Percentiles rank a stretch among this genome's conserved stretches.
Conservation (phyloP, 2,797 vertebrate genomes). For the Sebastes trivittatus region DNA sequence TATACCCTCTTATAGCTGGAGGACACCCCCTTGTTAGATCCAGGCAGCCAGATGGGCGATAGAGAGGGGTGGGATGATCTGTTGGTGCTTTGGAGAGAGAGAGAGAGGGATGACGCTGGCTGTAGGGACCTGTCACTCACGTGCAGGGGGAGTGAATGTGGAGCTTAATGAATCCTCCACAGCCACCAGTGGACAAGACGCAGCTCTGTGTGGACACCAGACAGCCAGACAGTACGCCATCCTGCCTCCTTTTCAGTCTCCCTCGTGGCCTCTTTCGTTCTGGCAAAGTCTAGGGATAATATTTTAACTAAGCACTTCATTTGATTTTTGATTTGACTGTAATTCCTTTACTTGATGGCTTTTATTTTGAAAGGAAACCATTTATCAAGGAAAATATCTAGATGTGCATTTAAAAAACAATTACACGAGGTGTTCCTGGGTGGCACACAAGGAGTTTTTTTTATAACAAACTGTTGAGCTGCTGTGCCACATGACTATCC, state of each 20-base stretch:
- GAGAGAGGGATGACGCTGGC: slow-evolving; percentile 76
- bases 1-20: slow-evolving; percentile 69
- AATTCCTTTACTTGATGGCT: neutral
- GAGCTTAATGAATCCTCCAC: slow-evolving; percentile 80
- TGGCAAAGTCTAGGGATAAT: neutral
- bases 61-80: slow-evolving; percentile 84
- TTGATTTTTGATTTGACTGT: neutral
- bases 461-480: slow-evolving; percentile 9
- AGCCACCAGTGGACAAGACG: slow-evolving; percentile 83
- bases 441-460: neutral
- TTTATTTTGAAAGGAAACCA: neutral
- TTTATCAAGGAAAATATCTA: neutral
- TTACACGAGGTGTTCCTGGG: neutral
- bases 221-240: slow-evolving; percentile 65
- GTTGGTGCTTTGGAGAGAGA: slow-evolving; percentile 63
- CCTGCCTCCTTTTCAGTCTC: slow-evolving; percentile 65
- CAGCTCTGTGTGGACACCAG: slow-evolving; percentile 80
- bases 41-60: slow-evolving; percentile 87
- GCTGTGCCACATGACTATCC: slow-evolving; percentile 25
- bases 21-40: slow-evolving; percentile 79
- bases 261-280: slow-evolving; percentile 32
- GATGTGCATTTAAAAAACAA: neutral
- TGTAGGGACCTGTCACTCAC: slow-evolving; percentile 86
- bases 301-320: neutral
- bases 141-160: slow-evolving; percentile 72